A percentile compares a stretch with the other conserved stretches of the same genome.
Evolutionary conservation across 2,888 invertebrate genomes (phyloP).

Genomic region (Saturnia japonica): DNA sequence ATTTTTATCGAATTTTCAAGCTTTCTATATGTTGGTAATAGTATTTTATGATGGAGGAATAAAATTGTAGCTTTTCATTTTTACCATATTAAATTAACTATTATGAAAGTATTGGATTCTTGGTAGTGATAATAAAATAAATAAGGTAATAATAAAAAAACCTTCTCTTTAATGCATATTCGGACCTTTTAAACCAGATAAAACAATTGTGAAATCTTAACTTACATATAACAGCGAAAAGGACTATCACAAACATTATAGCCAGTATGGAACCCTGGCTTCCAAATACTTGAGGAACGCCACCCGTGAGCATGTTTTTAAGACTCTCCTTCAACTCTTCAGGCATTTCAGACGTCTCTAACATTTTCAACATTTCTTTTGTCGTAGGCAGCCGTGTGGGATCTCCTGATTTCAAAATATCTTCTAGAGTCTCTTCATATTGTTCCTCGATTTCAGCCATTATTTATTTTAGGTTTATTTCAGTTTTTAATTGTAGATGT

Average conservation of each 20-base stretch:
- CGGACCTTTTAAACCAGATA: background rate
- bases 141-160: background rate
- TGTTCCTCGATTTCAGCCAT: constrained; percentile 44
- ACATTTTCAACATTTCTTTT: constrained; percentile 80
- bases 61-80: background rate
- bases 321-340: constrained; percentile 84
- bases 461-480: constrained; percentile 20
- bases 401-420: constrained; percentile 62
- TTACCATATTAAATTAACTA: background rate
- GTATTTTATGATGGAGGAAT: background rate
- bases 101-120: background rate
- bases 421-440: constrained; percentile 46
- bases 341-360: constrained; percentile 81
- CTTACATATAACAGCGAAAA: constrained; percentile 64
- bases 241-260: constrained; percentile 56
- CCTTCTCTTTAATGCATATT: background rate
- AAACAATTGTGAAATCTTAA: constrained; percentile 36
- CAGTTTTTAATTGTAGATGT: constrained; percentile 20
- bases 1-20: background rate
- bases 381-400: constrained; percentile 65
- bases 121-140: background rate
- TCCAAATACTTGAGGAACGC: constrained; percentile 64
- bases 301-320: constrained; percentile 73
- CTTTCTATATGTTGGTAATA: background rate
- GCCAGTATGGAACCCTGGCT: constrained; percentile 51